Percentiles rank a stretch among this genome's conserved stretches.
Conservation (phyloP, 2,113 vertebrate genomes). For the Ellobius talpinus region DNA sequence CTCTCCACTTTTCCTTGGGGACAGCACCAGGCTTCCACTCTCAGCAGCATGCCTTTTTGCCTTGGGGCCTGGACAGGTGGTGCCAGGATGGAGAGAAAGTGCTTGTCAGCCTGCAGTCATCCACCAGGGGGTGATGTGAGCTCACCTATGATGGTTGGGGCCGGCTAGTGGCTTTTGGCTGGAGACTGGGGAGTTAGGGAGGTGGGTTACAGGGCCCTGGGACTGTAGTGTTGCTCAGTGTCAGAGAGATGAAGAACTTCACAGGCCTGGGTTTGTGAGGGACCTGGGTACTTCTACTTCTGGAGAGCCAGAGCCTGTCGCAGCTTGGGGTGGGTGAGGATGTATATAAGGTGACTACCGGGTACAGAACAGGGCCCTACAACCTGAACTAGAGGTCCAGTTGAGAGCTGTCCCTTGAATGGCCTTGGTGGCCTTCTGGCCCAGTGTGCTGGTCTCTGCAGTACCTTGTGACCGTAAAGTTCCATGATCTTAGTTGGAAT, state of each 20-base stretch:
- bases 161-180: not conserved
- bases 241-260: not conserved
- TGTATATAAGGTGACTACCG: not conserved
- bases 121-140: constrained; percentile 49
- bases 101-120: fast-evolving
- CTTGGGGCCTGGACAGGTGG: too few relatives aligned
- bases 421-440: not conserved
- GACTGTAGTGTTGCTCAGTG: not conserved
- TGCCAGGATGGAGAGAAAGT: not conserved
- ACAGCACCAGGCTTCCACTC: not conserved
- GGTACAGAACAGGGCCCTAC: not conserved
- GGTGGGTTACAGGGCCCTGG: not conserved
- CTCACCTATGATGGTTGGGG: not conserved
- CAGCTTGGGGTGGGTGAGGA: fast-evolving
- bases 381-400: not conserved
- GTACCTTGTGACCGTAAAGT: too few relatives aligned
- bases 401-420: fast-evolving
- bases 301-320: not conserved
- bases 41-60: not conserved
- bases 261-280: not conserved
- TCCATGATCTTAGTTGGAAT: not conserved
- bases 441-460: not conserved
- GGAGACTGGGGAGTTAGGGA: not conserved
- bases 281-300: not conserved
- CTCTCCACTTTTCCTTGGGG: not conserved